These are phyloP conservation scores for Epistrophe eligans DNA, from an alignment of 2,888 invertebrate genomes.

Conservation along the genomic window DNA sequence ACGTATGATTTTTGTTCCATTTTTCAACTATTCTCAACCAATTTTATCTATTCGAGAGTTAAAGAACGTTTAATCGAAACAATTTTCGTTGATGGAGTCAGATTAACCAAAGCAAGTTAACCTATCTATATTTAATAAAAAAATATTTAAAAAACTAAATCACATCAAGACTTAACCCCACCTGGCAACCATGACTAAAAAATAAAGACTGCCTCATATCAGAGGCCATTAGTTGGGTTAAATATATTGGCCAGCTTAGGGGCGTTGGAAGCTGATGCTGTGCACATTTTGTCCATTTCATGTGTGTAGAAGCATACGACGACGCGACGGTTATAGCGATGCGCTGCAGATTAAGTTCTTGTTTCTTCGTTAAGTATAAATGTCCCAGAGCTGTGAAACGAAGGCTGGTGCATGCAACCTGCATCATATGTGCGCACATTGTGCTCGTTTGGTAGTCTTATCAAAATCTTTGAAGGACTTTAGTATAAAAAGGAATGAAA, in stretches of 20 bases:
- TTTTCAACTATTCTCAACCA: too few species aligned
- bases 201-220: slow-evolving; percentile 54
- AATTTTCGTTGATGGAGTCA: too few species aligned
- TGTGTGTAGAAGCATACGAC: slow-evolving; percentile 3
- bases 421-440: slow-evolving; percentile 27
- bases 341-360: slow-evolving; percentile 70
- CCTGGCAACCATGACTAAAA: slow-evolving; percentile 12
- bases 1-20: too few species aligned
- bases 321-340: slow-evolving; percentile 55
- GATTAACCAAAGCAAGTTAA: too few species aligned
- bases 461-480: slow-evolving; percentile 65
- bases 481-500: slow-evolving; percentile 18
- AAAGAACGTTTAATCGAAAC: too few species aligned
- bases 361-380: slow-evolving; percentile 41
- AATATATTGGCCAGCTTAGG: slow-evolving; percentile 64
- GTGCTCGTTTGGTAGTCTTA: slow-evolving; percentile 37
- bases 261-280: slow-evolving; percentile 29
- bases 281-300: slow-evolving; percentile 32
- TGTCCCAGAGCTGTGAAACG: slow-evolving; percentile 32
- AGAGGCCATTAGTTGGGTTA: slow-evolving; percentile 70
- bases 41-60: too few species aligned
- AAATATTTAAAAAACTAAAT: too few species aligned
- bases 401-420: slow-evolving; percentile 35
- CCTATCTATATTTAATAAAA: too few species aligned
- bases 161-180: background rate